Evolutionary conservation across 2,888 invertebrate genomes (phyloP).

Genomic region (Ditylenchus weischeri): DNA sequence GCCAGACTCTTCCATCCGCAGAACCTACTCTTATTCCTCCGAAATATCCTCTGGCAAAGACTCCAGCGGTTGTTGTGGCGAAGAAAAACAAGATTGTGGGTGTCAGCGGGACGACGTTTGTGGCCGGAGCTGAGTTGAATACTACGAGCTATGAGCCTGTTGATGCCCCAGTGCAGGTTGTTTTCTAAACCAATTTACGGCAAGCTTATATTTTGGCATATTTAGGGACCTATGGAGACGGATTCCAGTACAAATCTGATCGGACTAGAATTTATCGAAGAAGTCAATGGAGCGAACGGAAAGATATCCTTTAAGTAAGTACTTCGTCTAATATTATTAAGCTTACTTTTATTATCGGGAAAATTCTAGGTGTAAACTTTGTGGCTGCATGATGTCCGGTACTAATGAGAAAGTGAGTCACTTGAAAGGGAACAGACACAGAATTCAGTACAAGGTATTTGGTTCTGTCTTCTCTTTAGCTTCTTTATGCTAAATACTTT

Average conservation of each 20-base stretch:
- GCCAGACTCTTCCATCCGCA: slow-evolving; percentile 89
- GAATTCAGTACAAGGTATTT: slow-evolving; percentile 82
- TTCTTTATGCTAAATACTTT: slow-evolving; percentile 20
- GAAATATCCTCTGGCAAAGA: slow-evolving; percentile 1
- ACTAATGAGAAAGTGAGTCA: slow-evolving; percentile 99
- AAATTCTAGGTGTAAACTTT: slow-evolving; percentile 43
- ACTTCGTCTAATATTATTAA: no score
- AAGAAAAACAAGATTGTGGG: slow-evolving; percentile 30
- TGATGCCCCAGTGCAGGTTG: not conserved
- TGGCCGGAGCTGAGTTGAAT: slow-evolving; percentile 63
- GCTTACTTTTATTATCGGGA: no score
- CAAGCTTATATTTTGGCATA: not conserved
- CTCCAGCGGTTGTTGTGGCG: slow-evolving; percentile 20
- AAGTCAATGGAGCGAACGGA: slow-evolving; percentile 65
- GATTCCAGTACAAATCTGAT: slow-evolving; percentile 80
- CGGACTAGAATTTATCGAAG: slow-evolving; percentile 55
- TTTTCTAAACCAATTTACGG: not conserved
- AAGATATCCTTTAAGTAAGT: slow-evolving; percentile 33
- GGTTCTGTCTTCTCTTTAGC: not conserved
- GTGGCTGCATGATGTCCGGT: slow-evolving; percentile 98
- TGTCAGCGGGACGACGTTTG: slow-evolving; percentile 64
- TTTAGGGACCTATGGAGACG: slow-evolving; percentile 30
- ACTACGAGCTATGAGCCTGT: slow-evolving; percentile 31
- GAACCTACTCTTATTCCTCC: slow-evolving; percentile 73
- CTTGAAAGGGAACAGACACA: slow-evolving; percentile 86